phyloP scores from a whole-genome alignment of 2,888 invertebrate genomes.

The Yponomeuta cagnagella region DNA sequence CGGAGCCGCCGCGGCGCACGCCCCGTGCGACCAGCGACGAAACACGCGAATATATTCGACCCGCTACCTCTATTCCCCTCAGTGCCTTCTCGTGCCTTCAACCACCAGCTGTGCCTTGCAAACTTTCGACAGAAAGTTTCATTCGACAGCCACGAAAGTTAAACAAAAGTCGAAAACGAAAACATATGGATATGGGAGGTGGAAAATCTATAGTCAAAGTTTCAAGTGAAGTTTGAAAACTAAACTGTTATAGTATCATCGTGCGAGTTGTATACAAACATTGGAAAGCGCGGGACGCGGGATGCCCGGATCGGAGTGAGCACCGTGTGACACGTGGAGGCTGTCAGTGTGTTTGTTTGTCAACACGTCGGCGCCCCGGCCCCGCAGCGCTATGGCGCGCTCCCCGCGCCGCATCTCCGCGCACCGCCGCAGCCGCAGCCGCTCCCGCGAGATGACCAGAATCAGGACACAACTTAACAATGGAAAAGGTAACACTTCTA shows the following conservation, averaged over 20 bases:
- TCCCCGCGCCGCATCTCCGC: constrained; percentile 59
- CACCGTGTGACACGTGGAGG: not conserved
- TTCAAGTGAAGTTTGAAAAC: not conserved
- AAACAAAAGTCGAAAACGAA: not conserved
- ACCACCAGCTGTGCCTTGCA: constrained; percentile 4
- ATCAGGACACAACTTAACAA: constrained; percentile 52
- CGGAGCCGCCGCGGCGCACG: constrained; percentile 7
- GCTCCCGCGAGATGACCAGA: constrained; percentile 54
- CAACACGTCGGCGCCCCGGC: not conserved
- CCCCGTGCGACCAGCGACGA: not conserved
- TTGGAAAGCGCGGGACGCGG: constrained; percentile 10
- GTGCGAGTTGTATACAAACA: constrained; percentile 12
- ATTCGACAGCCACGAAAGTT: not conserved
- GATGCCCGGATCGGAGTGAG: not conserved
- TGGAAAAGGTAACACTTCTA: constrained; percentile 48
- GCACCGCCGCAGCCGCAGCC: constrained; percentile 52
- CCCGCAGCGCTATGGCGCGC: constrained; percentile 47
- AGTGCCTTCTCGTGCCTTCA: constrained; percentile 6
- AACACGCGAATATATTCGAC: constrained; percentile 2
- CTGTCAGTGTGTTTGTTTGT: not conserved
- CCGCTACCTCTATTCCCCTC: not conserved
- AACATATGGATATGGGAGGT: not conserved
- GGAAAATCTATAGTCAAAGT: not conserved
- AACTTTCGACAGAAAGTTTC: not conserved
- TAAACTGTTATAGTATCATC: not conserved